These are phyloP conservation scores for Daphoenositta chrysoptera DNA, from an alignment of 2,113 vertebrate species.

Conservation along the genomic window DNA sequence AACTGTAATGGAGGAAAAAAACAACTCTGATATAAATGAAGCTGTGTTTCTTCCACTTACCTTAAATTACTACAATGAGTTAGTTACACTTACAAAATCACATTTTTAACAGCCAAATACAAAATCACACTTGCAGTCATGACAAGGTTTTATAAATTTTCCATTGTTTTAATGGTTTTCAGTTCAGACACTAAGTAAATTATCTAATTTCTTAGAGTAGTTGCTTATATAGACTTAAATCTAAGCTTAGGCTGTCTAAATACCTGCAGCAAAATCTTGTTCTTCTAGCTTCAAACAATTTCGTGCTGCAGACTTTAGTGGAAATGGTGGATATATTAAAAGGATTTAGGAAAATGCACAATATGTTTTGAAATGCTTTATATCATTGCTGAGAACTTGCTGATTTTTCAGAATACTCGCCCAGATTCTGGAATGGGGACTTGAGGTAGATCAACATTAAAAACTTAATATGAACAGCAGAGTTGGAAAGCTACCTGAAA, in stretches of 20 bases:
- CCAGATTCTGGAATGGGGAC: rapidly evolving
- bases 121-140: neutral
- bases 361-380: neutral
- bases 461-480: neutral
- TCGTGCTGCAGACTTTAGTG: neutral
- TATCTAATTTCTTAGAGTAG: neutral
- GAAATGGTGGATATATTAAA: neutral
- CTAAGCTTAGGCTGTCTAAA: neutral
- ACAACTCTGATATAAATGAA: neutral
- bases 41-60: neutral
- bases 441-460: neutral
- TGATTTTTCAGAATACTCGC: neutral
- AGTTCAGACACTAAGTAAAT: neutral
- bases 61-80: neutral
- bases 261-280: neutral
- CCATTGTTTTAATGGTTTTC: neutral
- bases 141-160: neutral
- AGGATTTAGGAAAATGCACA: neutral
- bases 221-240: neutral
- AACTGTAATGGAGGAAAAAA: neutral
- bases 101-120: neutral
- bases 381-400: neutral
- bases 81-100: neutral
- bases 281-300: neutral
- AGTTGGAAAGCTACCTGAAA: neutral